These are phyloP conservation scores for Mormyrus iriodes DNA, from an alignment of 2,113 vertebrate genomes.

Conservation along the genomic window DNA sequence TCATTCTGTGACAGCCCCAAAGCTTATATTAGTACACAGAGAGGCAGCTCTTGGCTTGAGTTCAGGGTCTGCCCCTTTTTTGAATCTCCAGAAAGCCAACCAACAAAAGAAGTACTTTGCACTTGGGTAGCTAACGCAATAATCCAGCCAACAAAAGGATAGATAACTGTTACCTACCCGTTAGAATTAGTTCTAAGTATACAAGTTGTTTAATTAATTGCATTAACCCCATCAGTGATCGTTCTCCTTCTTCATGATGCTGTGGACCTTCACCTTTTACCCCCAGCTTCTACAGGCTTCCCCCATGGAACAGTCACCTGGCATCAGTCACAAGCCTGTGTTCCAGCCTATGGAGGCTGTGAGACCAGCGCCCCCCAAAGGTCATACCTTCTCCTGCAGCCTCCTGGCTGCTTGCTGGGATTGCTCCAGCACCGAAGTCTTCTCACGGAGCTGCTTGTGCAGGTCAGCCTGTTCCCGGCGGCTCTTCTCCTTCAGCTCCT, in stretches of 20 bases:
- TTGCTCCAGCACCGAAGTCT: constrained; percentile 75
- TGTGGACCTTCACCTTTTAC: not conserved
- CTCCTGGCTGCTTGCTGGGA: constrained; percentile 60
- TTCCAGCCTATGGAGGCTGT: not conserved
- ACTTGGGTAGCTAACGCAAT: too few relatives aligned
- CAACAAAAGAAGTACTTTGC: too few relatives aligned
- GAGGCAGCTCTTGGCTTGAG: not conserved
- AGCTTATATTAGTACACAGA: not conserved
- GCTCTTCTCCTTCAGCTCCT: constrained; percentile 77
- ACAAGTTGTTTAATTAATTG: not conserved
- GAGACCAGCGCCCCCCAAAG: not conserved
- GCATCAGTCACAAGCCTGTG: not conserved
- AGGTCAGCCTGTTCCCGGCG: constrained; percentile 71
- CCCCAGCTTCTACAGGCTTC: not conserved
- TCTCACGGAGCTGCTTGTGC: constrained; percentile 78
- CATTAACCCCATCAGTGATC: not conserved
- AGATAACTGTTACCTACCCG: not conserved
- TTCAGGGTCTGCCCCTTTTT: not conserved
- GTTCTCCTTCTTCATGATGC: not conserved
- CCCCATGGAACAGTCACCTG: not conserved
- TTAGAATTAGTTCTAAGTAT: not conserved
- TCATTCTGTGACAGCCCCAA: not conserved
- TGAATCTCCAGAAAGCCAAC: not conserved
- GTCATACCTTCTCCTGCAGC: constrained; percentile 81
- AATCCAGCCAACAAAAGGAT: too few relatives aligned